These are phyloP conservation scores for Chelonia mydas DNA, from an alignment of 2,797 vertebrate genomes.

Conservation along the genomic window DNA sequence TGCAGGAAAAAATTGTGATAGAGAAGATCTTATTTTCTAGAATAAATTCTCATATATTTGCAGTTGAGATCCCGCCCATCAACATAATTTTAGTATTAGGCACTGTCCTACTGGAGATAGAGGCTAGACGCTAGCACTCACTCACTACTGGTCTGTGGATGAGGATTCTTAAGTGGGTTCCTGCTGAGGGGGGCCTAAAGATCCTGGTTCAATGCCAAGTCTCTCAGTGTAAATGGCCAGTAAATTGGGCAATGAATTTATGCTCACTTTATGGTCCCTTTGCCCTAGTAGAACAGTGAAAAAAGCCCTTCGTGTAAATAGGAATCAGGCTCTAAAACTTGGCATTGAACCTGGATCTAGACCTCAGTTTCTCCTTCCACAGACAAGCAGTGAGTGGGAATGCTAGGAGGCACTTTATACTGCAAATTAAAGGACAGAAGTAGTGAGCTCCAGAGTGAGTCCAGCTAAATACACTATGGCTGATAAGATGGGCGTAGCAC, in stretches of 20 bases:
- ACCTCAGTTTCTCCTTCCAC: neutral
- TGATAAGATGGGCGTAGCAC: neutral
- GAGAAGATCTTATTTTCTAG: no score
- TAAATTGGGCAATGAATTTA: neutral
- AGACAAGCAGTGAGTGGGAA: neutral
- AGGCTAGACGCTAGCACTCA: no score
- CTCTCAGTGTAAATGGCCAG: neutral
- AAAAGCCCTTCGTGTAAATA: neutral
- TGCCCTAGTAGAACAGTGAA: neutral
- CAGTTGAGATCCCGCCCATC: no score
- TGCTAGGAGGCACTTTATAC: neutral
- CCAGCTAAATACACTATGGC: neutral
- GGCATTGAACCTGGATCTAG: neutral
- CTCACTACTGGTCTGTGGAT: no score
- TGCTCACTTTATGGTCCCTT: neutral
- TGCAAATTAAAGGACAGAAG: neutral
- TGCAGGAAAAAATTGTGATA: no score
- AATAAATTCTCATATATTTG: no score
- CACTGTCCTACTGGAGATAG: no score
- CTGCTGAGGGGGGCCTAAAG: neutral
- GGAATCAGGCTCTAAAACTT: neutral
- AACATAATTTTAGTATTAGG: no score
- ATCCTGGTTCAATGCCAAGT: neutral
- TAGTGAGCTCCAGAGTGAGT: neutral
- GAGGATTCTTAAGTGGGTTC: no score